Evolutionary conservation across 2,113 vertebrate species (phyloP).

Genomic region (Scytalopus superciliaris): DNA sequence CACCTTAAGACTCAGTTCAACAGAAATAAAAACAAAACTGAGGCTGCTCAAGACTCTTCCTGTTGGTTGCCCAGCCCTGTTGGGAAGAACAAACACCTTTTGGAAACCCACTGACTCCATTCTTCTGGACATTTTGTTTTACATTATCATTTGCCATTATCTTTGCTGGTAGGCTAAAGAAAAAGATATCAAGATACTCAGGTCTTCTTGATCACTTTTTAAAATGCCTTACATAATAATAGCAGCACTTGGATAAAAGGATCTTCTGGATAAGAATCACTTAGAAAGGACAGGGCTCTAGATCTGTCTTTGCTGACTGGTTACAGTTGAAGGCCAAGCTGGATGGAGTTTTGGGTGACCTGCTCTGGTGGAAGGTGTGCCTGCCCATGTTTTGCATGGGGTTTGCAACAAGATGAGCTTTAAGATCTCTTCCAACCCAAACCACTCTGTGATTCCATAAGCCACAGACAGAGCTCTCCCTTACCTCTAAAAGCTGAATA

Average conservation of each 20-base stretch:
- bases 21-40: not conserved
- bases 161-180: not conserved
- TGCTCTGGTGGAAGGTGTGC: not conserved
- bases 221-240: not conserved
- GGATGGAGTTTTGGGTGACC: fast-evolving
- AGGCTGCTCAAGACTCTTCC: not conserved
- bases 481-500: not conserved
- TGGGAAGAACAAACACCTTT: not conserved
- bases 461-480: fast-evolving
- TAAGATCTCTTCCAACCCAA: not conserved
- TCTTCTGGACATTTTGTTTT: not conserved
- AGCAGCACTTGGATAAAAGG: not conserved
- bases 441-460: fast-evolving
- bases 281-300: not conserved
- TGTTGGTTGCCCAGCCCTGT: not conserved
- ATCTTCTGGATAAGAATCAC: not conserved
- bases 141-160: not conserved
- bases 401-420: not conserved
- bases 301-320: not conserved
- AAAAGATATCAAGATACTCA: no score
- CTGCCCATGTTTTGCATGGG: no score
- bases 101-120: not conserved
- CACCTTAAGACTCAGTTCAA: not conserved
- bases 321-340: not conserved
- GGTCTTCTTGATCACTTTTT: not conserved